Evolutionary conservation across 1,140 invertebrate species (phyloP).

Genomic region (Lordiphosa collinella): DNA sequence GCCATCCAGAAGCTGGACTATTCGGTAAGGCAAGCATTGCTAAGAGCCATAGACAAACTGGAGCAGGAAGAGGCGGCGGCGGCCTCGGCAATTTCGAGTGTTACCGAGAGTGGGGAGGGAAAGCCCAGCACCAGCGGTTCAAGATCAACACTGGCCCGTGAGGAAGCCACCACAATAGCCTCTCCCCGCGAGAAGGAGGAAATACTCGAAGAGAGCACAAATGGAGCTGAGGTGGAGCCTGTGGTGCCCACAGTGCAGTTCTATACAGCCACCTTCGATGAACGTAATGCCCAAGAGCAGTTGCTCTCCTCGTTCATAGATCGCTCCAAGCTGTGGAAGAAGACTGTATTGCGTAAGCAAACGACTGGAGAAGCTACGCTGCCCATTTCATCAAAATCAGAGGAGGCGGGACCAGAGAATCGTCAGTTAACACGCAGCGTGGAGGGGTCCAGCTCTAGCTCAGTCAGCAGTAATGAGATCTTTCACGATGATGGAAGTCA

Average conservation of each 20-base stretch:
- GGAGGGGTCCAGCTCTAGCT: conserved; percentile 34
- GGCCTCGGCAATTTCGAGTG: conserved; percentile 36
- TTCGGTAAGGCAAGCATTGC: conserved; percentile 84
- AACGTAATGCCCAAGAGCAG: conserved; percentile 69
- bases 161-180: conserved; percentile 28
- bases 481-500: conserved; percentile 49
- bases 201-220: conserved; percentile 74
- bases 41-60: conserved; percentile 85
- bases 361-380: not conserved
- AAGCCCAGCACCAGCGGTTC: conserved; percentile 13
- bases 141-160: conserved; percentile 4
- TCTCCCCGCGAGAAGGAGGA: conserved; percentile 65
- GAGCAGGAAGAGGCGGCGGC: conserved; percentile 81
- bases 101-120: conserved; percentile 44
- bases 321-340: conserved; percentile 68
- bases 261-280: conserved; percentile 74
- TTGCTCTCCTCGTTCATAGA: conserved; percentile 68
- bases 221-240: conserved; percentile 35
- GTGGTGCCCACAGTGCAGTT: conserved; percentile 76
- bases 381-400: conserved; percentile 11
- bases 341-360: conserved; percentile 49
- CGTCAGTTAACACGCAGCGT: conserved; percentile 62
- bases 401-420: conserved; percentile 28
- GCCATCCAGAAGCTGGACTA: conserved; percentile 84
- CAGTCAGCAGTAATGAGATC: conserved; percentile 67